Evolutionary conservation across 2,113 vertebrate genomes (phyloP), one percentile per base, ranked within the genome.

Genomic region (Heterotis niloticus): DNA sequence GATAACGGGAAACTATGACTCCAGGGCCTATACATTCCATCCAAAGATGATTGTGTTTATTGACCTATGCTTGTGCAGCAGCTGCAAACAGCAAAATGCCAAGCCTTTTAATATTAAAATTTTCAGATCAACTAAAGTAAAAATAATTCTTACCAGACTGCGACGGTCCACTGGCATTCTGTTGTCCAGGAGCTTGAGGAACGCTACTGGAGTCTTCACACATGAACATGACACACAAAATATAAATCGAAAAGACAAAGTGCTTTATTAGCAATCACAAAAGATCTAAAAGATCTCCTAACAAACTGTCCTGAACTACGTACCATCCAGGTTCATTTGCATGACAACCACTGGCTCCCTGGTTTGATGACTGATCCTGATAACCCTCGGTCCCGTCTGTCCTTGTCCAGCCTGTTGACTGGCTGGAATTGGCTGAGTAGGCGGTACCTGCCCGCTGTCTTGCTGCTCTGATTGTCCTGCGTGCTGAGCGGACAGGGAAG

Each of bases 321-420:
- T 71, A 92, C 93, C 95, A 76, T 95, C 95, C 75, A 95, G 85
- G 88, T 96, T 96, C 95, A 96, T 97, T 88, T 96, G 95, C 95
- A 97, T 97, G 94, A 97, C 95, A 82, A 96, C 95, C 82, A 96
- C 92, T 0, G 96, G 96, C 79, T 96, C 94, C 82, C 95, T 92
- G 0, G 95, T 94, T 90, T 96, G 95, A 86, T 96, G 95, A 28
- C 95, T 96, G 89, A 97, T 96, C 77, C 95, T 93, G 86, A 97
- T 96, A 86, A 97, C 93, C 34, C 94, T 92, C 0, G 91, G 89
- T 0, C 92, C 91, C 24, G 84, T 82, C 81, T 89, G 92, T 80
- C 89, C 86, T 81, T 91, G 90, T 23, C 90, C 90, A 78, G 73
- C 87, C 85, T 78, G 87, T 78, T 91, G 90, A 85, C 90, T 90